These are phyloP conservation scores for Eulemur coronatus DNA, from an alignment of 2,797 vertebrate genomes.

Conservation along the genomic window DNA sequence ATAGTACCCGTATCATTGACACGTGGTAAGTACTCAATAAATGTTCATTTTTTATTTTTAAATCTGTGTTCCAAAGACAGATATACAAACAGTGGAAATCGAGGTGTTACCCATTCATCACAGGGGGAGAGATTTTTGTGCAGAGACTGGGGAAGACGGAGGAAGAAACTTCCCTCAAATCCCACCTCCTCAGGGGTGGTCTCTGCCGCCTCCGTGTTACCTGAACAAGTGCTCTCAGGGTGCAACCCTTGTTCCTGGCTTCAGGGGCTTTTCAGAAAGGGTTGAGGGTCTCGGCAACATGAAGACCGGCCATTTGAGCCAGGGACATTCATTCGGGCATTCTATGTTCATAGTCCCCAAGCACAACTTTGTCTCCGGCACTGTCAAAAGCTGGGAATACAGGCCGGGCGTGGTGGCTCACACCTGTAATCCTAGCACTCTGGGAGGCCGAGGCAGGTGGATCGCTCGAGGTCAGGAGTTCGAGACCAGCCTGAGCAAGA, in stretches of 20 bases:
- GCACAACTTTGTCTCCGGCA: not conserved
- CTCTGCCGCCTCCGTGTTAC: too few species aligned
- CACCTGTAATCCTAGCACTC: too few species aligned
- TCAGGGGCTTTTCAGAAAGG: not conserved
- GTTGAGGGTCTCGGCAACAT: not conserved
- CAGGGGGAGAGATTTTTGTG: not conserved
- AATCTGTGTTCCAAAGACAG: not conserved
- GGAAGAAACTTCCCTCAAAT: not conserved
- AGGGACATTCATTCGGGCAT: too few species aligned
- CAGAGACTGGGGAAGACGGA: not conserved
- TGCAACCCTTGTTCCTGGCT: not conserved
- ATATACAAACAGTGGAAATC: not conserved
- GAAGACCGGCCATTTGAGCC: not conserved
- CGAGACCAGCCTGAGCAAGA: too few species aligned
- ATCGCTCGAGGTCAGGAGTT: too few species aligned
- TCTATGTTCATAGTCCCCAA: not conserved
- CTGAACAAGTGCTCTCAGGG: not conserved
- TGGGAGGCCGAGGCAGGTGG: too few species aligned
- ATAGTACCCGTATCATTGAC: accelerated
- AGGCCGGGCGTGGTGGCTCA: too few species aligned
- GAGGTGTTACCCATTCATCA: not conserved
- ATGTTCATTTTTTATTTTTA: not conserved
- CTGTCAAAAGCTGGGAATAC: not conserved
- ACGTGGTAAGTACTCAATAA: not conserved
- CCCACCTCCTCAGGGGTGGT: too few species aligned